Percentiles rank a stretch among this genome's conserved stretches.
These are phyloP conservation scores for Pygocentrus nattereri DNA, from an alignment of 2,797 vertebrate genomes.

Conservation along the genomic window DNA sequence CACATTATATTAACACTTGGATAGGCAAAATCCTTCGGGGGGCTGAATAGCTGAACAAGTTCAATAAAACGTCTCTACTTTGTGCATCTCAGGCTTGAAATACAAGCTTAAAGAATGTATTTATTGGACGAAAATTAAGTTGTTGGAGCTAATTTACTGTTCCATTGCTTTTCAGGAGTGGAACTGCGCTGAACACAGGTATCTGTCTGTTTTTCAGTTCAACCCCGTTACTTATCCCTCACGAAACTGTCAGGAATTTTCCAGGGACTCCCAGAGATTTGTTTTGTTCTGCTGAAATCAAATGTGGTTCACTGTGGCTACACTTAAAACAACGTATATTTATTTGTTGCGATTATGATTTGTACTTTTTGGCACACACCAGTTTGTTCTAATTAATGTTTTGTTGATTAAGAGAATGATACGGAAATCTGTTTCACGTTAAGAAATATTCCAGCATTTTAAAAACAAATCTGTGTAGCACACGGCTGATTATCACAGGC, in stretches of 20 bases:
- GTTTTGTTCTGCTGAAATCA: neutral
- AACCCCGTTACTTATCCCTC: neutral
- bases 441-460: too few species aligned
- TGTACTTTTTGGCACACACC: neutral
- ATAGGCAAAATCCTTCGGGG: neutral
- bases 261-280: neutral
- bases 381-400: too few species aligned
- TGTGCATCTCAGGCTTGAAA: neutral
- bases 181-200: neutral
- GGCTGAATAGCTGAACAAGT: too few species aligned
- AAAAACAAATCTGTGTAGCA: too few species aligned
- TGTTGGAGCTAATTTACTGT: constrained; percentile 23
- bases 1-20: neutral
- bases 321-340: neutral
- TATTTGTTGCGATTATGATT: neutral
- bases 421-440: too few species aligned
- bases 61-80: neutral
- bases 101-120: constrained; percentile 9
- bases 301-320: neutral
- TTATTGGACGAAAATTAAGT: constrained; percentile 26
- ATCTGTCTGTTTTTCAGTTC: constrained; percentile 1
- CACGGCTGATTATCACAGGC: too few species aligned
- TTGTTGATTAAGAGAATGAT: too few species aligned
- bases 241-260: neutral
- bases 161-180: neutral